phyloP scores from a whole-genome alignment of 35 echinoderm and acorn worm species.

The Lytechinus variegatus region DNA sequence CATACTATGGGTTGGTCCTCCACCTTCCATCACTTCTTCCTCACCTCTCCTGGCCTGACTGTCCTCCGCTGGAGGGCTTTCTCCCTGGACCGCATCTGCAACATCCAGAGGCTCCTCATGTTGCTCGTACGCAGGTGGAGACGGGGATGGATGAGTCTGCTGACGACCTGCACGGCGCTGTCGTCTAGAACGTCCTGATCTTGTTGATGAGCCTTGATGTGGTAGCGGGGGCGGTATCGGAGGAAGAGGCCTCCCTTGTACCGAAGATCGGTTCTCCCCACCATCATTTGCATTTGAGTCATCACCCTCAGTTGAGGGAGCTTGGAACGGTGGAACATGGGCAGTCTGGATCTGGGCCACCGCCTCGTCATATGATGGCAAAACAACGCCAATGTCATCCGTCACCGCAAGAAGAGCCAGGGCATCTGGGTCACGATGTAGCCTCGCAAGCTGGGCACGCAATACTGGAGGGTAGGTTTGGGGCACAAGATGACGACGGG shows the following conservation, averaged over 20 bases:
- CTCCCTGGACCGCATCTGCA: background rate
- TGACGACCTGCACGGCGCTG: background rate
- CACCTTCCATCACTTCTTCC: background rate
- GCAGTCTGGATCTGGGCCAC: background rate
- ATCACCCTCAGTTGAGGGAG: background rate
- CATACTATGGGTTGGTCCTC: background rate
- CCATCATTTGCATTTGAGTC: background rate
- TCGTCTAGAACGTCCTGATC: background rate
- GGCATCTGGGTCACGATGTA: conserved; percentile 36
- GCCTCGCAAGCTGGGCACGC: conserved; percentile 39
- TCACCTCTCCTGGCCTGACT: background rate
- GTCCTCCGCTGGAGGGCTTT: background rate
- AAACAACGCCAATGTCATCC: conserved; percentile 50
- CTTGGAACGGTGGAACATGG: conserved; percentile 12
- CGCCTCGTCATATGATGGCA: conserved; percentile 72
- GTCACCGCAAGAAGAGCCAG: conserved; percentile 50
- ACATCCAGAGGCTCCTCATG: background rate
- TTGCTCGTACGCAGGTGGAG: background rate
- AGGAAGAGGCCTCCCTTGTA: conserved; percentile 55
- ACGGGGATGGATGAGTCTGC: background rate
- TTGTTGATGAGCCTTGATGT: background rate
- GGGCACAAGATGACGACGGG: background rate
- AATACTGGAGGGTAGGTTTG: conserved; percentile 38
- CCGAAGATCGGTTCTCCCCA: conserved; percentile 3
- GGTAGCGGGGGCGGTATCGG: background rate